These are phyloP conservation scores for Sylvietta virens DNA, from an alignment of 2,113 vertebrate genomes.

Conservation along the genomic window DNA sequence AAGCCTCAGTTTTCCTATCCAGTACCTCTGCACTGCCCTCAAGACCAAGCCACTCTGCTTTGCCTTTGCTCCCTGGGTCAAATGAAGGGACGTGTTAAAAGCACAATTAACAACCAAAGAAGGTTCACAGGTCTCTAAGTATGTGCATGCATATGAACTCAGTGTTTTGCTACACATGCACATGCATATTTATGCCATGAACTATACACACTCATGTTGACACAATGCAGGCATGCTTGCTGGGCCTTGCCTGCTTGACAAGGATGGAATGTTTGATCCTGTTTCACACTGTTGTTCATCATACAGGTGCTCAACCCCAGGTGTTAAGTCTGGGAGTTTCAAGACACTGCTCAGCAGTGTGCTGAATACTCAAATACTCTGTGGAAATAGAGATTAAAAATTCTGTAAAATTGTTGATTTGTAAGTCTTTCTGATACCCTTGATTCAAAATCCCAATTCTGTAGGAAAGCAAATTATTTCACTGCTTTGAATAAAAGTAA, in stretches of 20 bases:
- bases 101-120: neutral
- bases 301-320: neutral
- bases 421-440: neutral
- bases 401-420: neutral
- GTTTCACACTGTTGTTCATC: neutral
- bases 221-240: neutral
- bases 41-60: neutral
- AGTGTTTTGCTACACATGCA: neutral
- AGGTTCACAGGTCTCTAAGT: neutral
- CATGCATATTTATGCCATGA: neutral
- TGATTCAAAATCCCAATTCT: neutral
- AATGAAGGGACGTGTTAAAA: neutral
- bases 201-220: neutral
- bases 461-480: neutral
- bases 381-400: neutral
- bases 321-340: neutral
- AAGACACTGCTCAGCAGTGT: neutral
- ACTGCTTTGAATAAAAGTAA: neutral
- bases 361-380: neutral
- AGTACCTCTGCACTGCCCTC: neutral
- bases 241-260: neutral
- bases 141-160: accelerated
- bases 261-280: neutral
- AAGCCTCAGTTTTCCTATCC: neutral
- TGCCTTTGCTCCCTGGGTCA: neutral